Percentiles rank a stretch among this genome's conserved stretches.
Evolutionary conservation across 2,113 vertebrate species (phyloP).

Genomic region (Callospermophilus lateralis): DNA sequence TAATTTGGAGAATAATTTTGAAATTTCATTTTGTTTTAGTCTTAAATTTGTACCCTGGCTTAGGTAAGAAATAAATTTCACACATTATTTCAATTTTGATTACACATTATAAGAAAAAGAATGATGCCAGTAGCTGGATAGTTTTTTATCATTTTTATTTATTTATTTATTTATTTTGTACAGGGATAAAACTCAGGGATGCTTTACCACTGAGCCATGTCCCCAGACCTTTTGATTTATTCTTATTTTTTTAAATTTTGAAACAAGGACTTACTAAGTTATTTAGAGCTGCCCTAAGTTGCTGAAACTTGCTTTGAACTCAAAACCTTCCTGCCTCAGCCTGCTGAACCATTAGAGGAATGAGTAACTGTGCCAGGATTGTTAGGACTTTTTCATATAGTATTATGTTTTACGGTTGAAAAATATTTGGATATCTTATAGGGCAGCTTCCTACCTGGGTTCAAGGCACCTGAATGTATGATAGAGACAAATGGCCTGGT

Average conservation of each 20-base stretch:
- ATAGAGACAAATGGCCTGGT: neutral
- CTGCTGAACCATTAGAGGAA: too few relatives aligned
- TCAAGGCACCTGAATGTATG: neutral
- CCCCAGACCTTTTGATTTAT: too few relatives aligned
- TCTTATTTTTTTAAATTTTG: too few relatives aligned
- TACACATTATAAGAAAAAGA: neutral
- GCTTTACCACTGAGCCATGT: too few relatives aligned
- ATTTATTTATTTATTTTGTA: too few relatives aligned
- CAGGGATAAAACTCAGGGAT: too few relatives aligned
- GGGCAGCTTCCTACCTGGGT: neutral
- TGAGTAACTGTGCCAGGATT: too few relatives aligned
- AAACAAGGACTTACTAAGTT: too few relatives aligned
- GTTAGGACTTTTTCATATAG: neutral
- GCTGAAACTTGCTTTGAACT: too few relatives aligned
- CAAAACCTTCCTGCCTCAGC: too few relatives aligned
- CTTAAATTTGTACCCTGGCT: neutral
- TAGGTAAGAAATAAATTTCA: neutral
- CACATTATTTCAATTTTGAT: neutral
- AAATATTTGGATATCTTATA: neutral
- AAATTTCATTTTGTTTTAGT: constrained; percentile 9
- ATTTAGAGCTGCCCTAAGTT: too few relatives aligned
- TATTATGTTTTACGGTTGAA: neutral
- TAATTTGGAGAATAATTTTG: constrained; percentile 16
- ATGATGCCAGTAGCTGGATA: neutral
- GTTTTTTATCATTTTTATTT: neutral